These are phyloP conservation scores for Loripinus fragilis DNA, from an alignment of 2,888 invertebrate genomes.

Conservation along the genomic window DNA sequence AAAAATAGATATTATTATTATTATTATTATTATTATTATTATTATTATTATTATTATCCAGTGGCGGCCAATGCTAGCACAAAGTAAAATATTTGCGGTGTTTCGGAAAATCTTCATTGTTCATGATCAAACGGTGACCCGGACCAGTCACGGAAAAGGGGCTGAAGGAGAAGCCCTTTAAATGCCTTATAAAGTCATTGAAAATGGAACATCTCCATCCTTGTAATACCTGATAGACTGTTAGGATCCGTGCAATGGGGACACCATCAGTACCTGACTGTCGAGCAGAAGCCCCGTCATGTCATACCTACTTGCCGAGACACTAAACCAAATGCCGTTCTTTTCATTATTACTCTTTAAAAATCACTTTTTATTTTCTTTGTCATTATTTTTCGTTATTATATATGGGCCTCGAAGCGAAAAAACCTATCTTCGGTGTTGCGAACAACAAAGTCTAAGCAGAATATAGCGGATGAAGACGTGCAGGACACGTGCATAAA, in stretches of 20 bases:
- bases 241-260: conserved; percentile 35
- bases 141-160: too few species aligned
- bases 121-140: too few species aligned
- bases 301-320: conserved; percentile 29
- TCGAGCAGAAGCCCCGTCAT: conserved; percentile 22
- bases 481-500: neutral
- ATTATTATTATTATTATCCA: too few species aligned
- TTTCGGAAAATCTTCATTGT: too few species aligned
- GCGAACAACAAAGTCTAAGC: conserved; percentile 2
- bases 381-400: neutral
- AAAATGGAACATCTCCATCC: conserved; percentile 12
- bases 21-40: too few species aligned
- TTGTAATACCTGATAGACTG: conserved; percentile 35
- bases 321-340: conserved; percentile 28
- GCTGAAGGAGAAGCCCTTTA: too few species aligned
- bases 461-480: conserved; percentile 16
- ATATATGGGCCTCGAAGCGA: too few species aligned
- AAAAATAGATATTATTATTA: too few species aligned
- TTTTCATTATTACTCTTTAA: neutral
- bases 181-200: too few species aligned
- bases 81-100: too few species aligned
- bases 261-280: conserved; percentile 33
- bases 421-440: too few species aligned
- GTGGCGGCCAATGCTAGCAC: too few species aligned
- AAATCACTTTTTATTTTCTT: neutral